A percentile compares a stretch with the other conserved stretches of the same genome.
phyloP scores from a whole-genome alignment of 2,113 vertebrate genomes.

The Otolemur garnettii region DNA sequence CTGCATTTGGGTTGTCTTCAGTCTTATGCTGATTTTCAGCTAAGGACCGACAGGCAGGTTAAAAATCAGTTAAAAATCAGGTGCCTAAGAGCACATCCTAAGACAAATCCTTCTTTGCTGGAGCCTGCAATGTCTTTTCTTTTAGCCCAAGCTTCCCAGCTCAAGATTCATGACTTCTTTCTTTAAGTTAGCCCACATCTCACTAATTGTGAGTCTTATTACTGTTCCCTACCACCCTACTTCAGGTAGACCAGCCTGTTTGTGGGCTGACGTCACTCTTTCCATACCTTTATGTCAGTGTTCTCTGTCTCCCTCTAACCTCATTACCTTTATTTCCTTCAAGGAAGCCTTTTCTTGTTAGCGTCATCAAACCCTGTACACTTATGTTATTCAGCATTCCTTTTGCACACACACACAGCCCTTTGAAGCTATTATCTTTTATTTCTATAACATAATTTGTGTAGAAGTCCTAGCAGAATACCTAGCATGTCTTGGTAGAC shows the following conservation, averaged over 20 bases:
- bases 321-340: neutral
- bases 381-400: neutral
- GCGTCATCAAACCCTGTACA: neutral
- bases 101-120: neutral
- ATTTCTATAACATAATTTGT: neutral
- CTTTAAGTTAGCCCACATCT: neutral
- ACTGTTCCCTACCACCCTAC: neutral
- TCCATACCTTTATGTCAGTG: neutral
- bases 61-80: constrained; percentile 47
- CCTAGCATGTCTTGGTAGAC: neutral
- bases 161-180: neutral
- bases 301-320: neutral
- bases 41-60: neutral
- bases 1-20: neutral
- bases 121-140: neutral
- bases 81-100: neutral
- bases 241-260: neutral
- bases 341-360: constrained; percentile 22
- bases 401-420: neutral
- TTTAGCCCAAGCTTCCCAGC: neutral
- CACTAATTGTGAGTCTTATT: neutral
- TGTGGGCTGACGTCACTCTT: neutral
- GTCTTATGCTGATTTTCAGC: neutral
- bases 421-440: neutral
- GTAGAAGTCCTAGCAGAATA: constrained; percentile 1